Percentiles rank a stretch among this genome's conserved stretches.
Conservation (phyloP, 2,888 invertebrate genomes). For the Hermodice carunculata region DNA sequence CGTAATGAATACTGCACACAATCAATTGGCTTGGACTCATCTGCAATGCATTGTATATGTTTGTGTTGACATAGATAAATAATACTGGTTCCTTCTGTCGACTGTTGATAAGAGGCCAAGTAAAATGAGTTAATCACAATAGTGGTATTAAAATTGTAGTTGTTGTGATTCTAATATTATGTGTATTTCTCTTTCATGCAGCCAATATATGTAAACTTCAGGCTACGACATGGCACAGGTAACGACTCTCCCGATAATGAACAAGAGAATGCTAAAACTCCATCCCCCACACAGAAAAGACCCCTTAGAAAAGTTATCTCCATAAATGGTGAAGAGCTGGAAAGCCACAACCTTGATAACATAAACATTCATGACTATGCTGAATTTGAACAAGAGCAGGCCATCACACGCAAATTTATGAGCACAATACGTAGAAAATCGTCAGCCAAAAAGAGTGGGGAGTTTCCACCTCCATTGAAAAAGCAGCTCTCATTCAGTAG, state of each 20-base stretch:
- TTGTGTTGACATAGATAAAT: too few relatives aligned
- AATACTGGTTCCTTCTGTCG: too few relatives aligned
- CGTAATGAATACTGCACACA: too few relatives aligned
- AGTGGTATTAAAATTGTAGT: too few relatives aligned
- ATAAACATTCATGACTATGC: conserved; percentile 67
- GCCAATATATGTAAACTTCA: conserved; percentile 64
- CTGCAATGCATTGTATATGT: too few relatives aligned
- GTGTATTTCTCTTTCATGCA: conserved; percentile 43
- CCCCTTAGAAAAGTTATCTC: conserved; percentile 52
- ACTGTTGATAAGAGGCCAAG: too few relatives aligned
- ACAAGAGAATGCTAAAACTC: conserved; percentile 12
- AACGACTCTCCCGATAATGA: conserved; percentile 36
- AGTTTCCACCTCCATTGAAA: not conserved
- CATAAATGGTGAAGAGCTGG: conserved; percentile 63
- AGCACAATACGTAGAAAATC: conserved; percentile 5
- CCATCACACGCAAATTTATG: conserved; percentile 32
- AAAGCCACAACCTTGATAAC: conserved; percentile 42
- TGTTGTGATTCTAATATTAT: too few relatives aligned
- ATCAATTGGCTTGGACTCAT: too few relatives aligned
- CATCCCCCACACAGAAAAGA: conserved; percentile 1
- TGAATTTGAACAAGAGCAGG: conserved; percentile 60
- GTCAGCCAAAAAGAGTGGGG: not conserved
- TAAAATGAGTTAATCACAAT: too few relatives aligned
- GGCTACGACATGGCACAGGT: conserved; percentile 64
- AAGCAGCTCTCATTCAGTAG: conserved; percentile 53